Percentiles rank a stretch among this genome's conserved stretches.
These are phyloP conservation scores for Seriola aureovittata DNA, from an alignment of 2,113 vertebrate species.

Conservation along the genomic window DNA sequence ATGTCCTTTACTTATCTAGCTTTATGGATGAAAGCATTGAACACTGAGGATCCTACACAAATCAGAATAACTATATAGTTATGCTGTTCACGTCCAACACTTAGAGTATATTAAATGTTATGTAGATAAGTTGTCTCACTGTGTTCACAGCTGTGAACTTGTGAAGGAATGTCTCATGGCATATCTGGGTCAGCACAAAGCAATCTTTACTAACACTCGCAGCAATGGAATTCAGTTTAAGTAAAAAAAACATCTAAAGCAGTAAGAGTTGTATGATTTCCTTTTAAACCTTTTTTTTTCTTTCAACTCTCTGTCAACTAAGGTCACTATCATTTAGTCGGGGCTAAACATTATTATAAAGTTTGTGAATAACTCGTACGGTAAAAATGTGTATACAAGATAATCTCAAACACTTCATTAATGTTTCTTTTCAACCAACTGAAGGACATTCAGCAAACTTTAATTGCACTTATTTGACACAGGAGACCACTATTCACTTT, in stretches of 20 bases:
- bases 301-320: too few species aligned
- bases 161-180: conserved; percentile 63
- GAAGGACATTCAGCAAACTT: not conserved
- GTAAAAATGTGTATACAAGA: not conserved
- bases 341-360: not conserved
- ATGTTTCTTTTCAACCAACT: not conserved
- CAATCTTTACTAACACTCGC: conserved; percentile 23
- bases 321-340: not conserved
- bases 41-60: not conserved
- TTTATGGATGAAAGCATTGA: not conserved
- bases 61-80: not conserved
- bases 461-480: too few species aligned
- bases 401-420: not conserved
- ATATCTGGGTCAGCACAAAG: conserved; percentile 68
- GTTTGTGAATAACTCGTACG: not conserved
- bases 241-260: not conserved
- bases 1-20: not conserved
- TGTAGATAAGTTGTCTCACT: conserved; percentile 40
- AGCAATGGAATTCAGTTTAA: conserved; percentile 21
- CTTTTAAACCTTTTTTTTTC: not conserved
- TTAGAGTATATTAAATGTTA: conserved; percentile 33
- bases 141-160: conserved; percentile 53
- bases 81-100: not conserved
- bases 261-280: not conserved
- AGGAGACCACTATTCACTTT: too few species aligned